phyloP scores from a whole-genome alignment of 2,113 vertebrate genomes.

The Stercorarius parasiticus region DNA sequence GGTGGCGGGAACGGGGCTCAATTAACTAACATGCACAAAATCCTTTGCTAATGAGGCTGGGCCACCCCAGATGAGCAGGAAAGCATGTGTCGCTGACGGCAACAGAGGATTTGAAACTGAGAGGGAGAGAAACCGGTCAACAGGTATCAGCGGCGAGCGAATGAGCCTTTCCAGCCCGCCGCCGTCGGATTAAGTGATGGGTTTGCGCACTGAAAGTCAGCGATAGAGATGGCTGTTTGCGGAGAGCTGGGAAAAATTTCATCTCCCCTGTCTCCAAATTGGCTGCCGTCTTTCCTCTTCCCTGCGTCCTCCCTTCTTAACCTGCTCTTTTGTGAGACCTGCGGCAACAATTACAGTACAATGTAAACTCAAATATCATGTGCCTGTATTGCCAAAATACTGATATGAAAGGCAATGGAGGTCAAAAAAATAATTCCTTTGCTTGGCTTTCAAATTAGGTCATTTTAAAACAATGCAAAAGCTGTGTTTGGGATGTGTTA shows the following conservation, averaged over 20 bases:
- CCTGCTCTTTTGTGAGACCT: not conserved
- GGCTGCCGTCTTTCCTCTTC: not conserved
- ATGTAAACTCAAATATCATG: not conserved
- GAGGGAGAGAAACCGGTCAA: conserved; percentile 45
- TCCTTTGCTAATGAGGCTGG: conserved; percentile 81
- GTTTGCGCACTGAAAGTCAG: not conserved
- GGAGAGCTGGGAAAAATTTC: not conserved
- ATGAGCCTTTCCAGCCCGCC: not conserved
- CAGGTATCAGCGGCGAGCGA: conserved; percentile 55
- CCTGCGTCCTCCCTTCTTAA: not conserved
- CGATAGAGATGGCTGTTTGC: not conserved
- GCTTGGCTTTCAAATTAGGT: not conserved
- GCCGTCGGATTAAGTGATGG: fast-evolving
- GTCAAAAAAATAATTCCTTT: not conserved
- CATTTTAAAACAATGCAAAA: not conserved
- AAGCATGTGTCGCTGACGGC: conserved; percentile 64
- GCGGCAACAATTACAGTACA: not conserved
- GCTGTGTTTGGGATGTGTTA: not conserved
- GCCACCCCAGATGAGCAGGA: conserved; percentile 72
- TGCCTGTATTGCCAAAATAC: not conserved
- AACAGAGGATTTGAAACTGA: conserved; percentile 46
- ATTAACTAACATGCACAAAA: conserved; percentile 78
- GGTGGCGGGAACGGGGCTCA: conserved; percentile 75
- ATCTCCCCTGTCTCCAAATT: not conserved
- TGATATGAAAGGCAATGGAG: not conserved